Conservation (phyloP, 2,888 invertebrate species). For the Dryococelus australis region DNA sequence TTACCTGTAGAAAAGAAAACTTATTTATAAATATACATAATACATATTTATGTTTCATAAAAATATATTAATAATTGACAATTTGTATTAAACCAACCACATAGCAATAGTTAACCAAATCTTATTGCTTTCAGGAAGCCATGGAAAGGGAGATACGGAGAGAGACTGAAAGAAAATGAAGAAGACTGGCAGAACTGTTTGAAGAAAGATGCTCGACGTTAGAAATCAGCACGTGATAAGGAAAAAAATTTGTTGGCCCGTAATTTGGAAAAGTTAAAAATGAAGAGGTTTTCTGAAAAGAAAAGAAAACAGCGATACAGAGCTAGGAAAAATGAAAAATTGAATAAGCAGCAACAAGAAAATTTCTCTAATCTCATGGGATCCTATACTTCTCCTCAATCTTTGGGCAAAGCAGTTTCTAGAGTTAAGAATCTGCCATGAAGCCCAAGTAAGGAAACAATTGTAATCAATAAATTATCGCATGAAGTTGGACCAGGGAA, state of each 20-base stretch:
- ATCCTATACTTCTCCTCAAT: neutral
- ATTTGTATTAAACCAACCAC: neutral
- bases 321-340: neutral
- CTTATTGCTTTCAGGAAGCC: neutral
- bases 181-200: neutral
- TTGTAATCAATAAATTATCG: neutral
- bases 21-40: neutral
- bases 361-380: neutral
- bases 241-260: neutral
- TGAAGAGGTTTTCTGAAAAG: conserved; percentile 9
- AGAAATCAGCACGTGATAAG: neutral
- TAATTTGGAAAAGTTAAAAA: neutral
- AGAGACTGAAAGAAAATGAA: neutral
- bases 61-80: neutral
- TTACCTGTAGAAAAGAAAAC: neutral
- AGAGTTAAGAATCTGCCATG: neutral
- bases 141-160: neutral
- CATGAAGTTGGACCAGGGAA: neutral
- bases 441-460: neutral
- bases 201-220: neutral
- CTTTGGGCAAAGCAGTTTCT: neutral
- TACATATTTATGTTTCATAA: no score
- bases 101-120: neutral
- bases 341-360: neutral
- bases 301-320: neutral